Base-by-base conservation (phyloP, 2,113 vertebrate genomes). In the Clarias batrachus region DNA sequence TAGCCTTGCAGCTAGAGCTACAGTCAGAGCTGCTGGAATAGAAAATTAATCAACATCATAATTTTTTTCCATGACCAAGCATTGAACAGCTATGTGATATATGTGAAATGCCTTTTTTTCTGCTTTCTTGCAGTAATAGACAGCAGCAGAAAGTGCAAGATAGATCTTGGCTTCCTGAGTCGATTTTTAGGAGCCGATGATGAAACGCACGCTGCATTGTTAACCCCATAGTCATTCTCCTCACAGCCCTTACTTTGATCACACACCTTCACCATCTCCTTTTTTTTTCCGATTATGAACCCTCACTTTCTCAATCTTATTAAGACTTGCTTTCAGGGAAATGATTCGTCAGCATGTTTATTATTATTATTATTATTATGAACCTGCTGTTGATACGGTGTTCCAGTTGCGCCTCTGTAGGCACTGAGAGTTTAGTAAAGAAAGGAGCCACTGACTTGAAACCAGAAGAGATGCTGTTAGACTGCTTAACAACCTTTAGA, bases 291-390 rank as follows among this genome's bases (percentile, higher is more conserved):
- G 62, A 80, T 87, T 77, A 81, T 30, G 30, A 84, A 85, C 59
- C 68, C 83, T 73, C 76, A 57, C 65, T 59, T 59, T 23, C 73
- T 85, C 41, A 57, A 33, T 86, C 74, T 79, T 81, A 81, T 89
- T 89, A 89, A 81, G 68, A 63, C 56, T n/a, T 63, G 52, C 66
- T 84, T 84, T 87, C 85, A 87, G 82, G 85, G 74, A 77, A 70
- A 81, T 14, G 27, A 27, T 76, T 84, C n/a, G 21, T 41, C 71
- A 41, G 17, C 13, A 63, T 74, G n/a, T 0, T 73, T 54, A 57
- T 73, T 41, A 0, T 41, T 41, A 0, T 41, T 7, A 7, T 41
- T 41, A 6, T 41, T 41, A 41, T 41, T 27, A 27, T 5, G 30
- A 78, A 81, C 63, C 70, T 73, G 66, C 30, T 48, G 76, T 54